Conservation (phyloP, 2,888 invertebrate species). For the Campoletis raptor region DNA sequence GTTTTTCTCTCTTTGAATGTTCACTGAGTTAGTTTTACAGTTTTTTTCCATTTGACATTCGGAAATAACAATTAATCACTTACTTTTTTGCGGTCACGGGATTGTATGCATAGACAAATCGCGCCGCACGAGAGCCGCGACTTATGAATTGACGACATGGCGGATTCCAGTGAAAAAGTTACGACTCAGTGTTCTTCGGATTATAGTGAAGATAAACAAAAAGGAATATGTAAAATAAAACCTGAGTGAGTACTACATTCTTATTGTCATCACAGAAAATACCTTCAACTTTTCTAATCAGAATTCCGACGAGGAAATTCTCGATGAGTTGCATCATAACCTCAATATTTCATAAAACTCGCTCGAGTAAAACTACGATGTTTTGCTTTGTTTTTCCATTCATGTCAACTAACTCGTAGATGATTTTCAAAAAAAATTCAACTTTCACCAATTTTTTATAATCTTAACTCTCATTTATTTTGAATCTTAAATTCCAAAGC, state of each 20-base stretch:
- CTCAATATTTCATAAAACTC: conserved; percentile 52
- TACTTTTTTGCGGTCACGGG: not conserved
- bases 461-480: not conserved
- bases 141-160: conserved; percentile 66
- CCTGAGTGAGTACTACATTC: conserved; percentile 83
- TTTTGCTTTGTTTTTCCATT: not conserved
- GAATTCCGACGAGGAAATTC: not conserved
- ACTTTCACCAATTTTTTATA: not conserved
- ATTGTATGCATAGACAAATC: not conserved
- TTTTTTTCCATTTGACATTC: not conserved
- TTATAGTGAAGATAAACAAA: conserved; percentile 78
- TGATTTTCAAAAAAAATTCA: not conserved
- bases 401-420: not conserved
- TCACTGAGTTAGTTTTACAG: not conserved
- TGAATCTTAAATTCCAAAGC: not conserved
- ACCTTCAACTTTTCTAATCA: not conserved
- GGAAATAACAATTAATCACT: not conserved
- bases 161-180: conserved; percentile 73
- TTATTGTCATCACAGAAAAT: not conserved
- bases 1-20: not conserved
- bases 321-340: conserved; percentile 36
- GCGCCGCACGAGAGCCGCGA: conserved; percentile 25
- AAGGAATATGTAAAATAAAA: conserved; percentile 85
- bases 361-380: not conserved
- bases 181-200: conserved; percentile 73